These are phyloP conservation scores for Pteronotus mesoamericanus DNA, from an alignment of 2,797 vertebrate species.

Conservation along the genomic window DNA sequence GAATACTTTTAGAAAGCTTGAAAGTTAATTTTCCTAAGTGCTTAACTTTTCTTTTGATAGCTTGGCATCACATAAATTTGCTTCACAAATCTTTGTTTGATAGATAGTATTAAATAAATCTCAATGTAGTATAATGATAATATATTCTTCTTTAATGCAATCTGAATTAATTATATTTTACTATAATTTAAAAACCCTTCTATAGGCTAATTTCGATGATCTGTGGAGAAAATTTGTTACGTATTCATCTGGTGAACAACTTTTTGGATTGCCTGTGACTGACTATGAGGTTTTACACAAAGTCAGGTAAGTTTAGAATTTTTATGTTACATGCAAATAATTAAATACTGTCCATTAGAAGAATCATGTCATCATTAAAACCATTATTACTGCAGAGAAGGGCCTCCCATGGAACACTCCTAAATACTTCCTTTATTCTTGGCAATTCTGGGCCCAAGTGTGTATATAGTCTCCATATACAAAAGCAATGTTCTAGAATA, in stretches of 20 bases:
- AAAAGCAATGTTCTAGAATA: not conserved
- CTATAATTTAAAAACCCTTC: slow-evolving; percentile 37
- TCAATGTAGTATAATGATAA: not conserved
- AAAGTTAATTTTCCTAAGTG: slow-evolving; percentile 37
- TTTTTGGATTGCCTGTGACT: slow-evolving; percentile 89
- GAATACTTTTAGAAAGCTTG: not conserved
- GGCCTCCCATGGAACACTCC: not conserved
- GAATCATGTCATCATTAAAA: not conserved
- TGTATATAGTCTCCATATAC: not conserved
- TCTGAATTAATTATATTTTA: slow-evolving; percentile 8
- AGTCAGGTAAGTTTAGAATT: slow-evolving; percentile 81
- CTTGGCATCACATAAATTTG: slow-evolving; percentile 18
- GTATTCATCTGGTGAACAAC: slow-evolving; percentile 86
- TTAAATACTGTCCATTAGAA: not conserved
- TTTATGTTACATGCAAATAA: not conserved
- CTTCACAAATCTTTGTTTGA: slow-evolving; percentile 39
- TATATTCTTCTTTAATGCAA: slow-evolving; percentile 33
- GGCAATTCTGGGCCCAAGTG: not conserved
- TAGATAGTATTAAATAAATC: not conserved
- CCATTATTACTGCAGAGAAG: not conserved
- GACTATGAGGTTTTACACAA: slow-evolving; percentile 85
- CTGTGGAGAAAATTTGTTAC: slow-evolving; percentile 87
- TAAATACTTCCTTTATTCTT: not conserved
- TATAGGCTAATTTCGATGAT: slow-evolving; percentile 85
- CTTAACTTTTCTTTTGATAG: slow-evolving; percentile 9